Conservation (phyloP, 2,797 vertebrate genomes). For the Gallinago solitaria region DNA sequence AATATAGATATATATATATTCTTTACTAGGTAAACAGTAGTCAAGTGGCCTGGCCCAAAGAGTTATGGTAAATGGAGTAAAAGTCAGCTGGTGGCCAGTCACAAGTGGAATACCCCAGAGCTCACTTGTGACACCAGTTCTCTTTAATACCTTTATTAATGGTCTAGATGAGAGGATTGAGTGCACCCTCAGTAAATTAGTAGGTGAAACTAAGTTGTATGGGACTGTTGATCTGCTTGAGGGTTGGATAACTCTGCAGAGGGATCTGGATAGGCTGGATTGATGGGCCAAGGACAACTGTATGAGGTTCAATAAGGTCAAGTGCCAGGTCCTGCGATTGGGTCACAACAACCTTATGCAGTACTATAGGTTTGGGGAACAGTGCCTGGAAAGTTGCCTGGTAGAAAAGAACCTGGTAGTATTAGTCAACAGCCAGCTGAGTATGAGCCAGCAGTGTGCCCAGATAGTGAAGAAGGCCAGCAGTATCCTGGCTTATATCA, state of each 20-base stretch:
- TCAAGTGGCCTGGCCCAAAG: neutral
- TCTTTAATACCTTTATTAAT: neutral
- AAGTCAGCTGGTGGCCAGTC: accelerated
- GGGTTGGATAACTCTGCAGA: neutral
- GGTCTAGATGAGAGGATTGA: accelerated
- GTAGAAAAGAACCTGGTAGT: neutral
- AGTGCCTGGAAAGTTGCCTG: neutral
- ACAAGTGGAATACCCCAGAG: neutral
- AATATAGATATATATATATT: neutral
- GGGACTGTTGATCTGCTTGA: neutral
- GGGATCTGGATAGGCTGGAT: neutral
- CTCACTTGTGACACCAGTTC: neutral
- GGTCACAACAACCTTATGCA: neutral
- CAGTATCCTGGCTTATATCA: neutral
- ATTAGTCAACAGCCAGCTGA: neutral
- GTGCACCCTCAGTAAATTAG: neutral
- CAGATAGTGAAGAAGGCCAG: neutral
- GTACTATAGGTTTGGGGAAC: neutral
- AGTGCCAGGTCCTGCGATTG: neutral
- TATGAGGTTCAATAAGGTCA: neutral
- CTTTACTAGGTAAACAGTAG: neutral
- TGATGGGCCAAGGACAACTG: accelerated
- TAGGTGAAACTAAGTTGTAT: neutral
- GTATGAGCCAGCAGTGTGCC: neutral
- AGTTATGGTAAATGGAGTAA: neutral